Percentiles rank a stretch among this genome's conserved stretches.
Conservation (phyloP, 2,113 vertebrate species). For the Gallinago media region DNA sequence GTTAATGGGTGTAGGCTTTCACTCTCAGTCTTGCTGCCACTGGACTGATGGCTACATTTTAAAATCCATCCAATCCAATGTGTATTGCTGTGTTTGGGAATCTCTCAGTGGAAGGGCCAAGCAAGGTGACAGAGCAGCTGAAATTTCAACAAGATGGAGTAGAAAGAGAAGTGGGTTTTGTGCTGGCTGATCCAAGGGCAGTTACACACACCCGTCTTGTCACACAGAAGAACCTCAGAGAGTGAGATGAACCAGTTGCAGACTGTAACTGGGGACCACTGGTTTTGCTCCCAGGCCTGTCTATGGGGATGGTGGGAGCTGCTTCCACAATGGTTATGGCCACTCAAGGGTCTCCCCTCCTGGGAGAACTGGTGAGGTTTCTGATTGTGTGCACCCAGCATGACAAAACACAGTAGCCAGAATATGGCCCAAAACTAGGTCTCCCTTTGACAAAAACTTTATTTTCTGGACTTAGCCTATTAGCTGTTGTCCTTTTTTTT, state of each 20-base stretch:
- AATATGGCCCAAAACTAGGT: neutral
- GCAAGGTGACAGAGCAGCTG: neutral
- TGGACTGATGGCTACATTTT: neutral
- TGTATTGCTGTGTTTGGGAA: neutral
- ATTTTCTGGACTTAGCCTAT: neutral
- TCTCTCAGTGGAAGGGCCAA: neutral
- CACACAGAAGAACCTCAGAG: neutral
- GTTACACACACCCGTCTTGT: rapidly evolving
- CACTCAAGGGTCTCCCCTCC: neutral
- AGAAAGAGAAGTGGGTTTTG: neutral
- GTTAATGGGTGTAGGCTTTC: neutral
- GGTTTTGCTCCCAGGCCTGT: neutral
- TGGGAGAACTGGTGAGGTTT: neutral
- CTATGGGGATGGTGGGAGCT: neutral
- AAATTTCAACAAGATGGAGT: neutral
- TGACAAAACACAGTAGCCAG: neutral
- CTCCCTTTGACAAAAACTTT: neutral
- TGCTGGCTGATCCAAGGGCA: neutral
- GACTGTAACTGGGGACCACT: neutral
- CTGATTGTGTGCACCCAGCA: rapidly evolving
- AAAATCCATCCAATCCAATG: rapidly evolving
- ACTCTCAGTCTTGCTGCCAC: neutral
- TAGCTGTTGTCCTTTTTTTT: neutral
- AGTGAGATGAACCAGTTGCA: neutral
- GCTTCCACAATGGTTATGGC: neutral